Conservation (phyloP, 2,113 vertebrate species). For the Ctenomys sociabilis region DNA sequence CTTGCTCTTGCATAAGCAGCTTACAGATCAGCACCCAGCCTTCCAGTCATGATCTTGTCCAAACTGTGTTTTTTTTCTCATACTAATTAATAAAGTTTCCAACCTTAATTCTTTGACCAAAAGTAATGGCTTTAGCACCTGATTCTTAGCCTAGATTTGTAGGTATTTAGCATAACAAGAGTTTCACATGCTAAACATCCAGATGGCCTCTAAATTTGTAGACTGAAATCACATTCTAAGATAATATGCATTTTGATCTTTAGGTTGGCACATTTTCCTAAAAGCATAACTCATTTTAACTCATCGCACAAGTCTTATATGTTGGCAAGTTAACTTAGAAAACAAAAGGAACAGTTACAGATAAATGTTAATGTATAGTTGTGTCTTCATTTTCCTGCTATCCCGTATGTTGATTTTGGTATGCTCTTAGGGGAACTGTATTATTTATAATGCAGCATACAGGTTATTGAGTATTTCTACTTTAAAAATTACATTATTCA, state of each 20-base stretch:
- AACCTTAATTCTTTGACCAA: neutral
- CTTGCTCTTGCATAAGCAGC: neutral
- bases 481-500: slow-evolving; percentile 38
- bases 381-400: neutral
- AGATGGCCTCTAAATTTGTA: neutral
- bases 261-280: slow-evolving; percentile 42
- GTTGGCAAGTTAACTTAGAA: slow-evolving; percentile 46
- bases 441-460: neutral
- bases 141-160: neutral
- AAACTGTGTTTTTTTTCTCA: neutral
- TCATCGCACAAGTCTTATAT: neutral
- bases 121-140: neutral
- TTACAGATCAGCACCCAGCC: neutral
- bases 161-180: neutral
- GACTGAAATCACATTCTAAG: slow-evolving; percentile 56
- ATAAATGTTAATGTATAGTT: neutral
- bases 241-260: neutral
- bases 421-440: neutral
- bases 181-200: neutral
- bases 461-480: neutral
- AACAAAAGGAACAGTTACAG: slow-evolving; percentile 51
- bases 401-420: slow-evolving; percentile 50
- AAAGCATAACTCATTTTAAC: slow-evolving; percentile 39
- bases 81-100: neutral
- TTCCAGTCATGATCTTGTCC: neutral